Conservation (phyloP, 2,888 invertebrate genomes). For the Bursaphelenchus okinawaensis region DNA sequence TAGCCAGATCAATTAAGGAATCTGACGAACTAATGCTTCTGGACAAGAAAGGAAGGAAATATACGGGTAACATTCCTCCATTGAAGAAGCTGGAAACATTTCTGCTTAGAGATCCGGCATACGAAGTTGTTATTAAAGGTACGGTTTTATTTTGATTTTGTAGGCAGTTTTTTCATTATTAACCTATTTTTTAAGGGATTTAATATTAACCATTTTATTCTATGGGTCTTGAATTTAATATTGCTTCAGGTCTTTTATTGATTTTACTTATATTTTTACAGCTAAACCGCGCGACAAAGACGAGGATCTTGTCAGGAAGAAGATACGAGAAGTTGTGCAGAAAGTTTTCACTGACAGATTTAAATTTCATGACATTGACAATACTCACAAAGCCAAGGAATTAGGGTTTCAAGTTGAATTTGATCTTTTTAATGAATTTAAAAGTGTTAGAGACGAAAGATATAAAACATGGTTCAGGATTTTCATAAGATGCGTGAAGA, state of each 20-base stretch:
- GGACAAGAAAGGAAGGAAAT: neutral
- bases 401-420: constrained; percentile 15
- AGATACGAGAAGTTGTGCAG: neutral
- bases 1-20: constrained; percentile 8
- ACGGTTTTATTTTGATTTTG: too few relatives aligned
- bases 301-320: neutral
- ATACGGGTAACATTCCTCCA: constrained; percentile 16
- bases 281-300: too few relatives aligned
- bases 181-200: too few relatives aligned
- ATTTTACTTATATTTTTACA: too few relatives aligned
- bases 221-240: too few relatives aligned
- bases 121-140: constrained; percentile 25
- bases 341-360: constrained; percentile 7
- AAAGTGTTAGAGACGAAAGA: constrained; percentile 2
- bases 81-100: constrained; percentile 22
- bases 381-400: constrained; percentile 14
- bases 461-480: constrained; percentile 13
- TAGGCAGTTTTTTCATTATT: too few relatives aligned
- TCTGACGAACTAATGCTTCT: constrained; percentile 13
- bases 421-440: constrained; percentile 8
- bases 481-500: neutral
- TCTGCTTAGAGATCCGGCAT: constrained; percentile 16
- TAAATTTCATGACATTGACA: constrained; percentile 15
- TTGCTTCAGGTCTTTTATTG: too few relatives aligned
- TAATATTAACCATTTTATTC: too few relatives aligned